phyloP scores from a whole-genome alignment of 2,113 vertebrate genomes.

The Brienomyrus longianalis region DNA sequence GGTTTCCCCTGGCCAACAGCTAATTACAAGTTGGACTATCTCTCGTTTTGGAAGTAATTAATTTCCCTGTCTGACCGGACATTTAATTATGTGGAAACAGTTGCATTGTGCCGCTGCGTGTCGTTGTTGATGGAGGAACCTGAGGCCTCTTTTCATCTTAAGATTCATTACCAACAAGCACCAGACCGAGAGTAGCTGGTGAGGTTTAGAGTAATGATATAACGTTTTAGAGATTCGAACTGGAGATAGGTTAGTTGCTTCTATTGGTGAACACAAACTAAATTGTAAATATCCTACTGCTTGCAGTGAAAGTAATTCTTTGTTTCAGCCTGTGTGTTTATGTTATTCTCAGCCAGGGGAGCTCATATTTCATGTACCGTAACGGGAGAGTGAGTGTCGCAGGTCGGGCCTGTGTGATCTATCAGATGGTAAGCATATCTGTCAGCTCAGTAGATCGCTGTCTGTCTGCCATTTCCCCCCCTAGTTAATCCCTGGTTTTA shows the following conservation, averaged over 20 bases:
- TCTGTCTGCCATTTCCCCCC: background rate
- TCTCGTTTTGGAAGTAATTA: conserved; percentile 33
- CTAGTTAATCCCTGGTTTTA: background rate
- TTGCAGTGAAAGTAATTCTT: background rate
- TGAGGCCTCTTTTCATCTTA: background rate
- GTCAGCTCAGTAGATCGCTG: background rate
- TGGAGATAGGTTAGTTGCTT: background rate
- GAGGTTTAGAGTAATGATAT: background rate
- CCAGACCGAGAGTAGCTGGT: background rate
- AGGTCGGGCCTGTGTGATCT: background rate
- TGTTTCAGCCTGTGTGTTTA: background rate
- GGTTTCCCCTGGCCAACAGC: conserved; percentile 5
- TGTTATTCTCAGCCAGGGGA: background rate
- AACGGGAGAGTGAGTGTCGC: background rate
- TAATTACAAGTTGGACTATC: conserved; percentile 30
- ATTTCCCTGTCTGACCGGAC: conserved; percentile 27
- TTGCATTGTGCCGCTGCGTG: background rate
- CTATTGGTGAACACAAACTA: background rate
- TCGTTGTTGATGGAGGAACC: background rate
- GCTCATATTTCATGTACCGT: background rate
- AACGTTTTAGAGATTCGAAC: conserved; percentile 9
- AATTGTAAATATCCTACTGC: background rate
- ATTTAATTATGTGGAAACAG: conserved; percentile 7
- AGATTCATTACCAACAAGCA: conserved; percentile 1
- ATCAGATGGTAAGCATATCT: background rate